Evolutionary conservation across 2,113 vertebrate genomes (phyloP), one percentile per base, ranked within the genome.

Genomic region (Oxyura jamaicensis): DNA sequence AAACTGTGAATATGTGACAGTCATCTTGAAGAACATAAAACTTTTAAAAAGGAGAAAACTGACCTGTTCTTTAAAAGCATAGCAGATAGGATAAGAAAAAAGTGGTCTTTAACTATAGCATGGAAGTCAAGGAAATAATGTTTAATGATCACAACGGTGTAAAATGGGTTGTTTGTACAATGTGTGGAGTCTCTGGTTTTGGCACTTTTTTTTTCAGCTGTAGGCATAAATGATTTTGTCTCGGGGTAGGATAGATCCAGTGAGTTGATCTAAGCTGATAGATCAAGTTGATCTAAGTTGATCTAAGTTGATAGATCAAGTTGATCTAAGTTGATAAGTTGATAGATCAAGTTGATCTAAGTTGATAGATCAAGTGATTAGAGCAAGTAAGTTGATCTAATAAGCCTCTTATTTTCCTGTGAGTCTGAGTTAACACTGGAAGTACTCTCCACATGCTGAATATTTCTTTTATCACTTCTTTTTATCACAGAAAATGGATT

Each of bases 401-500:
- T n/a, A 71, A 11, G 10, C 80, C 26, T 69, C 18, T 83, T 76
- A 11, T 50, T 71, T 26, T 66, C 13, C 44, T 60, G 8, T 31
- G 19, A 60, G 22, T 42, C 63, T 71, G 28, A 22, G 48, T 83
- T 84, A n/a, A 17, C 60, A 53, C 21, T 12, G 22, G 41, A 83
- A 55, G 18, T 77, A 59, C 22, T 42, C 88, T 23, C 15, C 36
- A 53, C 0, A 3, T 19, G 26, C 23, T 71, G 19, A 75, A 2
- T 82, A 65, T 53, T 35, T 76, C 25, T 94, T 90, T 62, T 91
- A 19, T 65, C 2, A 3, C 21, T 44, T 97, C 11, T 83, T 91
- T 95, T 63, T 58, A 55, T 93, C 62, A 48, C 95, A 99, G 99
- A 89, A 98, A 98, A 95, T 99, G 99, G 98, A 99, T 99, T 56